Evolutionary conservation across 2,888 invertebrate species (phyloP).

Genomic region (Eupithecia inturbata): DNA sequence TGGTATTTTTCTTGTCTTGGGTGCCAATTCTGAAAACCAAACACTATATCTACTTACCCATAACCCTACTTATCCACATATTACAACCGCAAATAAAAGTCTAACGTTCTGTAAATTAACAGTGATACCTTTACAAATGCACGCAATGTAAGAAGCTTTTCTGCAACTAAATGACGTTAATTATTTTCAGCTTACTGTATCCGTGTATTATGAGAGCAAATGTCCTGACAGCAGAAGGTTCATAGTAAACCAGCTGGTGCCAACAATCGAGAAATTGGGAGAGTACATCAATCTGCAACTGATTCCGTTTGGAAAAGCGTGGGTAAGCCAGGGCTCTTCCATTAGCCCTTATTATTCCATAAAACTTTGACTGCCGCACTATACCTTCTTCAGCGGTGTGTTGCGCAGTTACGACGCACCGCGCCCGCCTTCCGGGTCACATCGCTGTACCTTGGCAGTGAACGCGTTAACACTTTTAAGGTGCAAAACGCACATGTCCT

Average conservation of each 20-base stretch:
- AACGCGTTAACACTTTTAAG: too few species aligned
- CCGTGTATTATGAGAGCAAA: constrained; percentile 85
- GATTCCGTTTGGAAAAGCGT: constrained; percentile 87
- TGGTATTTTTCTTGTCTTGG: background rate
- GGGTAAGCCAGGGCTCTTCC: constrained; percentile 65
- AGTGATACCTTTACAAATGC: background rate
- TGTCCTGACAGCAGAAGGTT: constrained; percentile 86
- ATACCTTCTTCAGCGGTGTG: too few species aligned
- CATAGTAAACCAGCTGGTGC: constrained; percentile 80
- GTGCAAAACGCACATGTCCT: too few species aligned
- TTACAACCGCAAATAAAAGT: background rate
- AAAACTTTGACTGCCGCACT: too few species aligned
- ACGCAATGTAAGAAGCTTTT: background rate
- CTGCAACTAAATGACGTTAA: background rate
- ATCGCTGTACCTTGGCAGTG: too few species aligned
- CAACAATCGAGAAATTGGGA: constrained; percentile 76
- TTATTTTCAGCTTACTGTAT: constrained; percentile 66
- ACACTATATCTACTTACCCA: too few species aligned
- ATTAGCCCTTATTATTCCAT: background rate
- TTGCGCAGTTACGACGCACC: too few species aligned
- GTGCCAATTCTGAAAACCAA: background rate
- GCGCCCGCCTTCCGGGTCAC: too few species aligned
- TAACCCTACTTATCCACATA: too few species aligned
- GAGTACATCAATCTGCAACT: constrained; percentile 79
- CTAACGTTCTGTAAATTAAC: background rate